These are phyloP conservation scores for Brachionus koreanus DNA, from an alignment of 1,140 invertebrate genomes.

Conservation along the genomic window DNA sequence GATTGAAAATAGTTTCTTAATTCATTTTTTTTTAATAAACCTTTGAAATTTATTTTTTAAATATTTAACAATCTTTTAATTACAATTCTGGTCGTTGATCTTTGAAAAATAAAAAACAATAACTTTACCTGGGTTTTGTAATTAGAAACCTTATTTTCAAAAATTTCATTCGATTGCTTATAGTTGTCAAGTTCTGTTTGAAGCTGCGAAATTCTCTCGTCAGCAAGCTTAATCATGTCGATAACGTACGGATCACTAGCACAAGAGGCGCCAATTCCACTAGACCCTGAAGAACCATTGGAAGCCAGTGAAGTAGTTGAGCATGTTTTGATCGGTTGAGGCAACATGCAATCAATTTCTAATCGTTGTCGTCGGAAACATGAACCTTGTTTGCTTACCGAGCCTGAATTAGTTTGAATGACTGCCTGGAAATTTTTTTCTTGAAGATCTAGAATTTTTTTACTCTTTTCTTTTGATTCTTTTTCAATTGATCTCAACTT, in stretches of 20 bases:
- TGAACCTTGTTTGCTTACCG: conserved; percentile 46
- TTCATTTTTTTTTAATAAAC: too few relatives aligned
- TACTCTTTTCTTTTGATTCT: conserved; percentile 63
- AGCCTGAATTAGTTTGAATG: conserved; percentile 56
- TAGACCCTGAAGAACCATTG: background rate
- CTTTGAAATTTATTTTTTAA: too few relatives aligned
- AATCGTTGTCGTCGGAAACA: conserved; percentile 58
- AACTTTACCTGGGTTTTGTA: conserved; percentile 54
- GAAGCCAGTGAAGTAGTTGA: conserved; percentile 39
- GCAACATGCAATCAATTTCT: conserved; percentile 55
- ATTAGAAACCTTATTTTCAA: conserved; percentile 52
- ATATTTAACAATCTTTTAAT: too few relatives aligned
- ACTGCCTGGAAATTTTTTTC: conserved; percentile 63
- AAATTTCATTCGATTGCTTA: conserved; percentile 51
- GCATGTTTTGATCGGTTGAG: conserved; percentile 46
- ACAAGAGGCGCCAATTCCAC: conserved; percentile 45
- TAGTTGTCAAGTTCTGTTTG: conserved; percentile 48
- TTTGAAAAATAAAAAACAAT: background rate
- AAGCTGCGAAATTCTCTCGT: conserved; percentile 53
- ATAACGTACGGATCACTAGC: conserved; percentile 56
- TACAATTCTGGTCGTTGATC: background rate
- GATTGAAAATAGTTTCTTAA: too few relatives aligned
- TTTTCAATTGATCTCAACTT: conserved; percentile 62
- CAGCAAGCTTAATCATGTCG: conserved; percentile 56
- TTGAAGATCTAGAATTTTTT: conserved; percentile 62